These are phyloP conservation scores for Chloromyia formosa DNA, from an alignment of 2,888 invertebrate genomes.

Conservation along the genomic window DNA sequence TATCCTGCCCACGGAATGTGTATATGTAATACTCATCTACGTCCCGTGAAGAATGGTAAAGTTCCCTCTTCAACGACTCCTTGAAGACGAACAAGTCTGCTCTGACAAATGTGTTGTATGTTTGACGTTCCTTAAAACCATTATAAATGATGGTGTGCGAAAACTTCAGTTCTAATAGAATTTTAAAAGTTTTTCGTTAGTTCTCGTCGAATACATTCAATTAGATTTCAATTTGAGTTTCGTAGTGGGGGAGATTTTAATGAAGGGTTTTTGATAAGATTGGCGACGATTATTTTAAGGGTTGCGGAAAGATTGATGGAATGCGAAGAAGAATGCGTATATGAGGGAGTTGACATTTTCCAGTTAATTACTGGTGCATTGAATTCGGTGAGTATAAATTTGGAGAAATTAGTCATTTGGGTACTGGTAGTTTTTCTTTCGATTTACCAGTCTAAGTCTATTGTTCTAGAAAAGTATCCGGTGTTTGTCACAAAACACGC, in stretches of 20 bases:
- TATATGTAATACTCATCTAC: background rate
- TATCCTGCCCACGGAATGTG: background rate
- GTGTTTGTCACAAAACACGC: too few species aligned
- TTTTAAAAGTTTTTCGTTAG: constrained; percentile 29
- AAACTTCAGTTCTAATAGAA: constrained; percentile 29
- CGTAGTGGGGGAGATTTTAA: background rate
- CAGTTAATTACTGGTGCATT: too few species aligned
- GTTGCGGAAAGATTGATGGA: background rate
- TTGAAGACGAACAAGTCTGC: constrained; percentile 9
- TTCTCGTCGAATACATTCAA: constrained; percentile 27
- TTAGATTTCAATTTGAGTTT: constrained; percentile 34
- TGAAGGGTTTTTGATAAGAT: background rate
- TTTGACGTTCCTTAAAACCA: constrained; percentile 42
- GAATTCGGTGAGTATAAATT: too few species aligned
- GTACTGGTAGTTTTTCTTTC: too few species aligned
- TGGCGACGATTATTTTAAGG: background rate
- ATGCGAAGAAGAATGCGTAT: background rate
- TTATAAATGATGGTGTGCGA: constrained; percentile 38
- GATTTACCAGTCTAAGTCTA: too few species aligned
- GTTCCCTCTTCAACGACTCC: constrained; percentile 21
- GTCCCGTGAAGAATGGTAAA: constrained; percentile 1
- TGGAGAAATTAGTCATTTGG: too few species aligned
- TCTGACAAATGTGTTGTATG: constrained; percentile 39
- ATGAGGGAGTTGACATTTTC: too few species aligned
- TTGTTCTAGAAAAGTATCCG: too few species aligned